These are phyloP conservation scores for Sinhomidia bicolor DNA, from an alignment of 2,888 invertebrate species.

Conservation along the genomic window DNA sequence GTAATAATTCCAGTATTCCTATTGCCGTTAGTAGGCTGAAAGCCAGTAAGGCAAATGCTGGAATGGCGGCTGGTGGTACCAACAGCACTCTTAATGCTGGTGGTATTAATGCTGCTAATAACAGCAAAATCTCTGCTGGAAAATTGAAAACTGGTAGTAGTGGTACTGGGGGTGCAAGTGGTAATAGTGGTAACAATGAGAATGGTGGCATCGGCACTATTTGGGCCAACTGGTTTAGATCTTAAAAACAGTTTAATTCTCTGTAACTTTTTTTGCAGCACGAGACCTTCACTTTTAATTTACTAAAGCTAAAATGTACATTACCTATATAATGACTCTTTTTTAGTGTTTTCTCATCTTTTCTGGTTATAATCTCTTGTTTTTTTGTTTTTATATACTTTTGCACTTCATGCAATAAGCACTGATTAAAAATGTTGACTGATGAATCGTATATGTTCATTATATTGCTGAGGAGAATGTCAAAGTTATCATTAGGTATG, in stretches of 20 bases:
- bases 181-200: constrained; percentile 38
- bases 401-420: constrained; percentile 56
- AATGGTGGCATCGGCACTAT: constrained; percentile 70
- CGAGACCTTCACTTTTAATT: constrained; percentile 58
- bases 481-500: background rate
- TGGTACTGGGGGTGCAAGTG: constrained; percentile 27
- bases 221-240: constrained; percentile 77
- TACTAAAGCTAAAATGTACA: constrained; percentile 25
- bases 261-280: constrained; percentile 48
- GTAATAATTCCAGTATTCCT: constrained; percentile 77
- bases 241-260: constrained; percentile 45
- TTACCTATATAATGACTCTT: background rate
- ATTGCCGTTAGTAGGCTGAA: constrained; percentile 78
- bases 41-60: constrained; percentile 68
- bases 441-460: constrained; percentile 46
- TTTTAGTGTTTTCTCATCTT: constrained; percentile 4
- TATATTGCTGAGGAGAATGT: constrained; percentile 27
- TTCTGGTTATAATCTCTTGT: constrained; percentile 53
- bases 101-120: constrained; percentile 61
- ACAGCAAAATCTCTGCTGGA: constrained; percentile 25
- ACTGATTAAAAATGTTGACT: constrained; percentile 58
- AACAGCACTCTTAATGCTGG: constrained; percentile 23
- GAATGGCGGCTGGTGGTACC: constrained; percentile 25
- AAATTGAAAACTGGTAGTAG: constrained; percentile 47
- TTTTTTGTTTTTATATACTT: constrained; percentile 27